These are phyloP conservation scores for Parnassius orleans DNA, from an alignment of 2,888 invertebrate species.

Conservation along the genomic window DNA sequence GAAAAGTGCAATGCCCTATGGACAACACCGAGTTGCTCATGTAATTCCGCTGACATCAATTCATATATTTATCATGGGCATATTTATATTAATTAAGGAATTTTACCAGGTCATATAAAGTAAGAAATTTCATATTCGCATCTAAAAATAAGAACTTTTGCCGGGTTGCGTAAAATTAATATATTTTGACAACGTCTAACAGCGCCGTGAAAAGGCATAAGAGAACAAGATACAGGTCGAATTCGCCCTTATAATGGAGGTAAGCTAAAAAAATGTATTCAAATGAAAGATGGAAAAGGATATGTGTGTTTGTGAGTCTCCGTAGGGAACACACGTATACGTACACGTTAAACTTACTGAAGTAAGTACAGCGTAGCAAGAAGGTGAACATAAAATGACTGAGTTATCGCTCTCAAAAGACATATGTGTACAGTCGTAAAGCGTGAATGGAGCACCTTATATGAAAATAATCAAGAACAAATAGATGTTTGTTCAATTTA, in stretches of 20 bases:
- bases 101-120: conserved; percentile 22
- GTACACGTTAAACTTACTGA: conserved; percentile 65
- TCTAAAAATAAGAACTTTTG: conserved; percentile 25
- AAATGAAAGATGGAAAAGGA: conserved; percentile 68
- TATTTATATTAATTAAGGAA: conserved; percentile 15
- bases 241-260: conserved; percentile 33
- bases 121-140: conserved; percentile 24
- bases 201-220: conserved; percentile 30
- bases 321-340: conserved; percentile 47
- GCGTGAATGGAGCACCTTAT: conserved; percentile 65
- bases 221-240: conserved; percentile 35
- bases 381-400: conserved; percentile 78
- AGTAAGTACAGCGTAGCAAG: conserved; percentile 63
- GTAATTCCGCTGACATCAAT: no score
- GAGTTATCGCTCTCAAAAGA: conserved; percentile 78
- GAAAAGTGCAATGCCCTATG: no score
- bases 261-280: conserved; percentile 54
- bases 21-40: no score
- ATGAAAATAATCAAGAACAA: conserved; percentile 74
- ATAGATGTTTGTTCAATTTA: conserved; percentile 53
- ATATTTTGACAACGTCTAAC: conserved; percentile 24
- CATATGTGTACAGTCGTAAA: conserved; percentile 71
- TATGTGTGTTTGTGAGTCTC: conserved; percentile 72
- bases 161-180: conserved; percentile 22
- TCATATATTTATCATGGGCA: no score